Base-by-base conservation (phyloP, 2,113 vertebrate genomes). In the Prochilodus magdalenae region DNA sequence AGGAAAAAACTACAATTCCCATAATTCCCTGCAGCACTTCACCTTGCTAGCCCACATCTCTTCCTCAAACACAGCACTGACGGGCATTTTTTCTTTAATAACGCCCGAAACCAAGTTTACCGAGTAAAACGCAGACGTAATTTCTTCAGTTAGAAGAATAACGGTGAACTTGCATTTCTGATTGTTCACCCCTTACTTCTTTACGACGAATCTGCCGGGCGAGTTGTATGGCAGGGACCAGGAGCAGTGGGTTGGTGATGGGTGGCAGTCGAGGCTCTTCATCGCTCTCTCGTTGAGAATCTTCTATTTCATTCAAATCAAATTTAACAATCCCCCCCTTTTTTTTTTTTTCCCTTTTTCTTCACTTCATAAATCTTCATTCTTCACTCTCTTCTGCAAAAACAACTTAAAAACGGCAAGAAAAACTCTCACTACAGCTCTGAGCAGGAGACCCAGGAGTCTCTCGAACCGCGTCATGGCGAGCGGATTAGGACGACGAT, bases 201-300 rank as follows among this genome's bases (percentile, higher is more conserved):
- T 88, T 88, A 1, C 85, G 83, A 33, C 91, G 90, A 20, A 94
- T 92, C 62, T 87, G 86, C 7, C 81, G 83, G 12, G 92, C 93
- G 49, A 94, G 87, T 40, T 85, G 87, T 12, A 88, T 49, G 1
- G 80, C 93, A 0, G 92, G 67, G 2, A 92, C 80, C 65, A 88
- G 80, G 27, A 94, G 87, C 11, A 94, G 88, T 12, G 84, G 79
- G 16, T 87, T 77, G 3, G 36, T 84, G 20, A 93, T 88, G 11
- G 91, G 83, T 22, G 81, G 79, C 13, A 86, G 69, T 33, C 33
- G 47, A 4, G 20, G 24, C 27, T 65, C 57, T 22, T 12, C 49
- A 0, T 14, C 84, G 55, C 59, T 65, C 69, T 44, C 27, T 16
- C 40, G 63, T 27, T 57, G 83, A 49, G 83, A n/a, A n/a, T n/a